phyloP scores from a whole-genome alignment of 2,888 invertebrate genomes.

The Eristalis tenax region DNA sequence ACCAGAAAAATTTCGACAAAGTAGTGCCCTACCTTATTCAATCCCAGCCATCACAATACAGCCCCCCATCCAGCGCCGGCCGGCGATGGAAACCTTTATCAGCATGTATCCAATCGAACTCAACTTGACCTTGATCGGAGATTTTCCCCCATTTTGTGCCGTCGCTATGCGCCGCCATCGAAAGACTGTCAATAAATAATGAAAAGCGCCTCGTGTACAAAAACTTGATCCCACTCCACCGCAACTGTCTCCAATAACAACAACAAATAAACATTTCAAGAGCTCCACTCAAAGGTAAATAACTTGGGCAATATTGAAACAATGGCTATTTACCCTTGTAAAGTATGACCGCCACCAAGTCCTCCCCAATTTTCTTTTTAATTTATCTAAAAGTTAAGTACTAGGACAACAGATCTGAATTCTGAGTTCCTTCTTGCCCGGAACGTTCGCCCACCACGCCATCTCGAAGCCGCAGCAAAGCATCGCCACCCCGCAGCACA shows the following conservation, averaged over 20 bases:
- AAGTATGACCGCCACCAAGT: background rate
- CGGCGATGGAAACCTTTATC: background rate
- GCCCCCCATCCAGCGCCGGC: background rate
- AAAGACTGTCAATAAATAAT: slow-evolving; percentile 20
- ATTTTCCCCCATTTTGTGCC: background rate
- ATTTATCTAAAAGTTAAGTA: slow-evolving; percentile 54
- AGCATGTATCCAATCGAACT: background rate
- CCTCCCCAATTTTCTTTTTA: background rate
- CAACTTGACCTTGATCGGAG: background rate
- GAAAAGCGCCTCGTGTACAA: slow-evolving; percentile 17
- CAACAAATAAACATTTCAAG: slow-evolving; percentile 12
- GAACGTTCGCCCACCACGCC: background rate
- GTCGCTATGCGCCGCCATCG: background rate
- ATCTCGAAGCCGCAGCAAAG: background rate
- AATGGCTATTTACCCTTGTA: slow-evolving; percentile 21
- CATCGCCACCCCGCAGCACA: background rate
- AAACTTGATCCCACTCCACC: background rate
- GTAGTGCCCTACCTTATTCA: background rate
- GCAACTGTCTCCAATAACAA: background rate
- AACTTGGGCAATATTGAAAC: slow-evolving; percentile 49
- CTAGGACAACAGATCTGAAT: slow-evolving; percentile 30
- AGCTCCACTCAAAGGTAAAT: slow-evolving; percentile 31
- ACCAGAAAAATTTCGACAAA: background rate
- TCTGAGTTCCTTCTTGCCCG: background rate
- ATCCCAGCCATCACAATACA: background rate